Evolutionary conservation across 2,113 vertebrate species (phyloP), one percentile per base, ranked within the genome.

Genomic region (Aviceda subcristata): DNA sequence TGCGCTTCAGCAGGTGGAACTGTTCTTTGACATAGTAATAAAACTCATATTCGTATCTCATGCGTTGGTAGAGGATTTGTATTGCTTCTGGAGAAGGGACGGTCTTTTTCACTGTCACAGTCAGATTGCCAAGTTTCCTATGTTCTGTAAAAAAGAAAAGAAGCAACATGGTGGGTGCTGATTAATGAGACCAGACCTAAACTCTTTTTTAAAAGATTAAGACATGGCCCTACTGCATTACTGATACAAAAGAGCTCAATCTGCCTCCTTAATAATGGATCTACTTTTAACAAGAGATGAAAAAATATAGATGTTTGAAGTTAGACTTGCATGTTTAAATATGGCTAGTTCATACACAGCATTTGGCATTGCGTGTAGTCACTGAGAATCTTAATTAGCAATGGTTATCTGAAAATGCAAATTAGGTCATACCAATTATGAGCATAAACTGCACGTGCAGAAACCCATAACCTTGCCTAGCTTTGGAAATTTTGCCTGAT

Each of bases 11-110:
- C 76, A 99, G 98, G 96, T 99, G 99, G 97, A 99, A 99, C 97
- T 99, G 99, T 97, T 99, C 99, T 57, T 98, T 99, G 95, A 99
- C 98, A 46, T 99, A 99, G 98, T 99, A 98, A 98, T 99, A 99
- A 97, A 99, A 99, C 71, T 99, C 99, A 1, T 99, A 99, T 95
- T 99, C 99, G 0, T 99, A 99, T 97, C 98, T 98, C 99, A 99
- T 99, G 68, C 99, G 98, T 89, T 99, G 99, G 98, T 99, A 99
- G 30, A 99, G 98, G 74, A 99, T 98, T 98, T 99, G 99, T 88
- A 99, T 98, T 15, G 99, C 99, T 97, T 99, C 99, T 27, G 99
- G 98, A 63, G 99, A 99, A 38, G 99, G 99, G 22, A 98, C 98
- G 45, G 99, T 98, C 97, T 99, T 99, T 85, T 99, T 99, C 82